Percentiles rank a stretch among this genome's conserved stretches.
Evolutionary conservation across 2,797 vertebrate species (phyloP).

Genomic region (Coracias cyanogaster): DNA sequence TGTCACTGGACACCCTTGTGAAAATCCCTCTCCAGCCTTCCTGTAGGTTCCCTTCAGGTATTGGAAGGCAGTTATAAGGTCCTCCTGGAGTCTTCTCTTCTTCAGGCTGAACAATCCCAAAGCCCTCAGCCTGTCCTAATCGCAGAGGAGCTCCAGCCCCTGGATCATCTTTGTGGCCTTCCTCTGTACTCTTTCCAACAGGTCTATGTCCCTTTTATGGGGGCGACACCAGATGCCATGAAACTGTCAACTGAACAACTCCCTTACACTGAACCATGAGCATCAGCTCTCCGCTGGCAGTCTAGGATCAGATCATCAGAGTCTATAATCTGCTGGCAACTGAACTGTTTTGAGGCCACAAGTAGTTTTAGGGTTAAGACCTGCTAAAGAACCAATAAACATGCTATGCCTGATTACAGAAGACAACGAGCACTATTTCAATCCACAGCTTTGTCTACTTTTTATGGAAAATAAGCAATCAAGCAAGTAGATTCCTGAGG

Average conservation of each 20-base stretch:
- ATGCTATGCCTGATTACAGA: accelerated
- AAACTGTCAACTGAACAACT: background rate
- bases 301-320: too few relatives aligned
- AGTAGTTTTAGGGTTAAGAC: background rate
- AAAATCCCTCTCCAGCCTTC: too few relatives aligned
- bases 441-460: background rate
- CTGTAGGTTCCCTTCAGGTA: too few relatives aligned
- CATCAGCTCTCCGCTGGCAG: background rate
- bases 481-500: background rate
- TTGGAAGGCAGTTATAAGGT: too few relatives aligned
- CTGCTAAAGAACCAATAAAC: background rate
- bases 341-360: background rate
- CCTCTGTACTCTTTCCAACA: too few relatives aligned
- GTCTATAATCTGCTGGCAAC: background rate
- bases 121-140: too few relatives aligned
- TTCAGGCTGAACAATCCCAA: too few relatives aligned
- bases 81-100: too few relatives aligned
- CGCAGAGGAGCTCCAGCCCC: too few relatives aligned
- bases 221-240: background rate
- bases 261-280: background rate
- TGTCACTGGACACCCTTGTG: too few relatives aligned
- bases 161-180: too few relatives aligned
- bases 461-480: background rate
- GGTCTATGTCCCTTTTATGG: too few relatives aligned
- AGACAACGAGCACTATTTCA: background rate